A percentile compares a stretch with the other conserved stretches of the same genome.
Evolutionary conservation across 2,888 invertebrate genomes (phyloP).

Genomic region (Acronicta psi): DNA sequence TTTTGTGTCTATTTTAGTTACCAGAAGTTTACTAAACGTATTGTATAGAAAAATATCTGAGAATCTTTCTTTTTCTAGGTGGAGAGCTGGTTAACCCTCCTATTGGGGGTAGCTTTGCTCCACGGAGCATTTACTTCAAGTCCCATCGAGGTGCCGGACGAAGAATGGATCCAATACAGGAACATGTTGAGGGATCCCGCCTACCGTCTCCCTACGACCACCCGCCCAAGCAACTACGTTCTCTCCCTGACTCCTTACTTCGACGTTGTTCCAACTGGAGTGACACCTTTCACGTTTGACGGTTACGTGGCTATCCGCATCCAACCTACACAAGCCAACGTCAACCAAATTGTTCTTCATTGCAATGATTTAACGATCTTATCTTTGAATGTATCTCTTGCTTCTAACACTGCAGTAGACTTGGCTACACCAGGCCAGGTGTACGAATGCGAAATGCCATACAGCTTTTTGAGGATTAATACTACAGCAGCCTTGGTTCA

Average conservation of each 20-base stretch:
- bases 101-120: conserved; percentile 69
- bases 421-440: conserved; percentile 57
- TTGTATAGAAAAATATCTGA: background rate
- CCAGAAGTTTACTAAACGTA: background rate
- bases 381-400: conserved; percentile 73
- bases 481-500: conserved; percentile 54
- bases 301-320: conserved; percentile 79
- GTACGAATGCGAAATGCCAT: conserved; percentile 68
- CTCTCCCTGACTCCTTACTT: conserved; percentile 87
- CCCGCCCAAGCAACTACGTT: conserved; percentile 87
- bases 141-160: conserved; percentile 73
- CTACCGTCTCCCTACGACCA: conserved; percentile 83
- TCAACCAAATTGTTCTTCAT: conserved; percentile 75
- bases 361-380: conserved; percentile 77
- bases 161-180: conserved; percentile 76
- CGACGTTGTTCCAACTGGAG: conserved; percentile 51
- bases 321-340: conserved; percentile 53
- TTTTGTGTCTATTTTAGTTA: too few species aligned
- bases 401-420: conserved; percentile 20
- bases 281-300: conserved; percentile 75
- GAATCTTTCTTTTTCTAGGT: conserved; percentile 60
- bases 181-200: conserved; percentile 66
- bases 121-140: conserved; percentile 70
- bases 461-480: conserved; percentile 71
- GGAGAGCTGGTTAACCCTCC: conserved; percentile 69